Percentiles rank a stretch among this genome's conserved stretches.
Conservation (phyloP, 2,113 vertebrate genomes). For the Spea multiplicata region DNA sequence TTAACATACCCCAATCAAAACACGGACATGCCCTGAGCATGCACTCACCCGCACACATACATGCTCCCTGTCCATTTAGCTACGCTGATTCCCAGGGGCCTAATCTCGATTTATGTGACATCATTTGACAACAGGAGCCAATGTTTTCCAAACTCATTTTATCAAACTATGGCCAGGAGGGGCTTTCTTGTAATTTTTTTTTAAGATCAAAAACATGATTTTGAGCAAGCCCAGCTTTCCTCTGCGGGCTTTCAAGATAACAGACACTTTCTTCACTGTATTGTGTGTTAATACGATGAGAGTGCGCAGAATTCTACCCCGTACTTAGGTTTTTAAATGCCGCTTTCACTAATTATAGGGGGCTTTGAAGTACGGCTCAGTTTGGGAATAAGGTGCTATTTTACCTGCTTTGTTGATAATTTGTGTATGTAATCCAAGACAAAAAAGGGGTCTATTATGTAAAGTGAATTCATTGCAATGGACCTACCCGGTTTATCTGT, state of each 20-base stretch:
- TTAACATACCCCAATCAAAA: no score
- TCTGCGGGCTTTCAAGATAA: neutral
- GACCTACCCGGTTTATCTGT: conserved; percentile 5
- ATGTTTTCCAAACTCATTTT: no score
- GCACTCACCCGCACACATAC: no score
- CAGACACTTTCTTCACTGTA: neutral
- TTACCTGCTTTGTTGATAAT: conserved; percentile 24
- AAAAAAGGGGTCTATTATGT: conserved; percentile 14
- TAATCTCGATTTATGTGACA: neutral
- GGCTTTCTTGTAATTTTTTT: no score
- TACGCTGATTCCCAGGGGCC: no score
- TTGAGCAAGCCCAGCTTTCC: neutral
- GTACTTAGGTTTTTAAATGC: conserved; percentile 26
- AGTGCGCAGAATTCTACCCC: conserved; percentile 18
- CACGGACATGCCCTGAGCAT: no score
- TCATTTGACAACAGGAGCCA: no score
- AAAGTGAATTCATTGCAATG: conserved; percentile 17
- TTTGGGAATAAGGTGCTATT: conserved; percentile 25
- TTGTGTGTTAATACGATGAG: conserved; percentile 2
- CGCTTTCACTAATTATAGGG: conserved; percentile 32
- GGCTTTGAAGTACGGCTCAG: conserved; percentile 27
- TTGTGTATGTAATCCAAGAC: conserved; percentile 30
- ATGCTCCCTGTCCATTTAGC: no score
- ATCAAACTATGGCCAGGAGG: no score
- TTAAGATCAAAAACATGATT: no score